Percentiles rank a stretch among this genome's conserved stretches.
Conservation (phyloP, 2,888 invertebrate species). For the Ethmia dodecea region DNA sequence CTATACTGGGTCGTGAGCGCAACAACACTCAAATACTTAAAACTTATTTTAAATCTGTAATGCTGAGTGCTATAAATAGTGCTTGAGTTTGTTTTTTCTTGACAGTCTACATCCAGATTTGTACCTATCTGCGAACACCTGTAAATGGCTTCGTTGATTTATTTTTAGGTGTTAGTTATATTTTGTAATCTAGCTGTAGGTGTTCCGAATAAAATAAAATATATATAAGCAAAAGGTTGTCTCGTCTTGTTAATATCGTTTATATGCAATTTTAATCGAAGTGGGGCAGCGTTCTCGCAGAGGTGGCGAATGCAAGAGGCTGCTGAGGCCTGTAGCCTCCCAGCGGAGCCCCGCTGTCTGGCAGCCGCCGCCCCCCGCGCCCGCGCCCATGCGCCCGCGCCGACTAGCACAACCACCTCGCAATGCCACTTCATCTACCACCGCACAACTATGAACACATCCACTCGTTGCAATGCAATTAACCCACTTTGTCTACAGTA, state of each 20-base stretch:
- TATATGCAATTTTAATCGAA: conserved; percentile 53
- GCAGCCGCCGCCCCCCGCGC: conserved; percentile 47
- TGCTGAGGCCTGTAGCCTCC: conserved; percentile 62
- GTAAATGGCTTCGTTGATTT: too few relatives aligned
- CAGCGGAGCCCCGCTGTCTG: conserved; percentile 79
- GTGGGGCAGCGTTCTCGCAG: conserved; percentile 44
- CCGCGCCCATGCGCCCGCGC: conserved; percentile 23
- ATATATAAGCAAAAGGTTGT: too few relatives aligned
- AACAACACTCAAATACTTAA: too few relatives aligned
- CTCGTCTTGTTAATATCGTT: conserved; percentile 11
- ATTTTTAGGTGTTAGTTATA: too few relatives aligned
- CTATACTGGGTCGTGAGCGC: too few relatives aligned
- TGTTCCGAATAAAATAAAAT: too few relatives aligned
- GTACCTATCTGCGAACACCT: too few relatives aligned
- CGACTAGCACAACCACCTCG: conserved; percentile 57
- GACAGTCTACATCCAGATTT: too few relatives aligned
- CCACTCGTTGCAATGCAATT: conserved; percentile 39
- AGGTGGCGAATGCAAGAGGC: conserved; percentile 67
- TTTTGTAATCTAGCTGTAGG: too few relatives aligned
- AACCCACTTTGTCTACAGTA: neutral
- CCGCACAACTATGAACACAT: conserved; percentile 32
- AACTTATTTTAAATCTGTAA: too few relatives aligned
- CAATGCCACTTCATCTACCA: conserved; percentile 56
- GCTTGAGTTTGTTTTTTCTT: too few relatives aligned
- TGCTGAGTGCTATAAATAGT: too few relatives aligned